Evolutionary conservation across 2,113 vertebrate species (phyloP).

Genomic region (Camelus bactrianus): DNA sequence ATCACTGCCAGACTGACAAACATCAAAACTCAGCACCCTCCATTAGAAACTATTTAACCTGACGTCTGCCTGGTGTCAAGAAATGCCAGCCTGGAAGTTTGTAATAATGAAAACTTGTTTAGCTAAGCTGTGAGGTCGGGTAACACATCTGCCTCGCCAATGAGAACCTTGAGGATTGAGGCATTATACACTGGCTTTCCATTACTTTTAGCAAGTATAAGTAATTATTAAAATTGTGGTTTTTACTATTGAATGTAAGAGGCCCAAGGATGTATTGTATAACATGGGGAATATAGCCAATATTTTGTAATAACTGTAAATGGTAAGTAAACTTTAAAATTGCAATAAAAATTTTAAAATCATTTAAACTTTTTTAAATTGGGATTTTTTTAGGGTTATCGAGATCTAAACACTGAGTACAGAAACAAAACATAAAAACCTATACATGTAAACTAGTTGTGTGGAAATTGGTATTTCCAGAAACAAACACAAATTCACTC

Average conservation of each 20-base stretch:
- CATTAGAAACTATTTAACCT: constrained; percentile 63
- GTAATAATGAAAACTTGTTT: constrained; percentile 32
- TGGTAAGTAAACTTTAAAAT: not conserved
- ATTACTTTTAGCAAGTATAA: not conserved
- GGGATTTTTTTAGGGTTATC: not conserved
- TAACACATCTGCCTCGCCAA: not conserved
- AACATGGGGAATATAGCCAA: not conserved
- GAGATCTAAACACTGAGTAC: not conserved
- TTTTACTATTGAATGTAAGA: not conserved
- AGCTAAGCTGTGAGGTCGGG: not conserved
- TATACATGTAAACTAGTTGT: not conserved
- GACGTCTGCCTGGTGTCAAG: not conserved
- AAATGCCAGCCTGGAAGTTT: not conserved
- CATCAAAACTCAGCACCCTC: constrained; percentile 56
- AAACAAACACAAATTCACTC: not conserved
- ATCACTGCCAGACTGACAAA: constrained; percentile 65
- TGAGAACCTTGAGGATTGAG: not conserved
- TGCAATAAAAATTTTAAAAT: not conserved
- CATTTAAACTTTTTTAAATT: not conserved
- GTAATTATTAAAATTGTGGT: not conserved
- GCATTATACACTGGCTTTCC: not conserved
- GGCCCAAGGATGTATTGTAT: not conserved
- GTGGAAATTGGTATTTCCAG: not conserved
- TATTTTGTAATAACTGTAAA: not conserved
- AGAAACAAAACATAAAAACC: constrained; percentile 22